Evolutionary conservation across 2,888 invertebrate genomes (phyloP).

Genomic region (Brachyptera putata): DNA sequence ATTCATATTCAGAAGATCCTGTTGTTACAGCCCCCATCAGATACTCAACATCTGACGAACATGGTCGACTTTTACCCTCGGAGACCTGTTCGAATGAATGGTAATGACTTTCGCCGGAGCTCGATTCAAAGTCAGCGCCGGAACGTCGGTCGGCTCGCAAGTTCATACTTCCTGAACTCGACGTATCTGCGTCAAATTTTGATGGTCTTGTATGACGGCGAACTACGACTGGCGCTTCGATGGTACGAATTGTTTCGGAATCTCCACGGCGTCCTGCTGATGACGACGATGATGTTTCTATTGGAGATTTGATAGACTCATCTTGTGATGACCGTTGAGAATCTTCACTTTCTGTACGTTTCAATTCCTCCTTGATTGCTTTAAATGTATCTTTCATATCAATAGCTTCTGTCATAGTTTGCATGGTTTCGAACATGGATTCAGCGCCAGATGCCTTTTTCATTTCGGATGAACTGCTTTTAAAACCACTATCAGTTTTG

Average conservation of each 20-base stretch:
- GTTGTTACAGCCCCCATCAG: constrained; percentile 62
- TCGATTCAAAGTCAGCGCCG: constrained; percentile 76
- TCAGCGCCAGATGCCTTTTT: no score
- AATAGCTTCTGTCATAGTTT: constrained; percentile 19
- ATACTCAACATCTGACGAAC: constrained; percentile 85
- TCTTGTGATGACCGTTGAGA: constrained; percentile 40
- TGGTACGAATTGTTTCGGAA: constrained; percentile 39
- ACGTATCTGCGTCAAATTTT: constrained; percentile 37
- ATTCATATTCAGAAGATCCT: constrained; percentile 75
- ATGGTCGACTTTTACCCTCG: constrained; percentile 62
- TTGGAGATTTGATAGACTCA: constrained; percentile 49
- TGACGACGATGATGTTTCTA: constrained; percentile 50
- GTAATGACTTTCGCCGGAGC: constrained; percentile 85
- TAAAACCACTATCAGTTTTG: constrained; percentile 38
- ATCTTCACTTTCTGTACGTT: constrained; percentile 46
- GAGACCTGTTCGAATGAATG: constrained; percentile 77
- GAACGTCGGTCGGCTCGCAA: constrained; percentile 62
- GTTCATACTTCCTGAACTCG: constrained; percentile 39
- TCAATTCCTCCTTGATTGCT: constrained; percentile 40
- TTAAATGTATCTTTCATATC: constrained; percentile 26
- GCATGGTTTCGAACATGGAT: constrained; percentile 16
- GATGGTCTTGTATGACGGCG: constrained; percentile 28
- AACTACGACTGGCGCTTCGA: constrained; percentile 36
- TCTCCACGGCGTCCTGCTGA: constrained; percentile 41
- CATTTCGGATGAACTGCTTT: constrained; percentile 33